Evolutionary conservation across 2,888 invertebrate species (phyloP).

Genomic region (Dyspetes luteomarginatus): DNA sequence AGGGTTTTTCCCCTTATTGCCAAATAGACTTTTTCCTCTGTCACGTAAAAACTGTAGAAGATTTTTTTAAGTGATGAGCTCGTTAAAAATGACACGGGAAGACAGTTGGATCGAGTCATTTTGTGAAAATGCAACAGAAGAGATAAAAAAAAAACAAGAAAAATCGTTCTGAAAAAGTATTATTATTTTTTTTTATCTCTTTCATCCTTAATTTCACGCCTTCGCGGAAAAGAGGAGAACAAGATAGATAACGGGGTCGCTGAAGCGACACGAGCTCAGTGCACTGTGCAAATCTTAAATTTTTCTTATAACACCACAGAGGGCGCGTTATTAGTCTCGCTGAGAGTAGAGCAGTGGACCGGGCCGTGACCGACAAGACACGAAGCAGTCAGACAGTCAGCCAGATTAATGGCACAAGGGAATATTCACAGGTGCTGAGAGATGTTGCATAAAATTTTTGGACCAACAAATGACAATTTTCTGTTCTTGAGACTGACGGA

Average conservation of each 20-base stretch:
- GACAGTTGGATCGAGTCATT: conserved; percentile 33
- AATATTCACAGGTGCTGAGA: conserved; percentile 51
- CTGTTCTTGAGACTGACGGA: conserved; percentile 27
- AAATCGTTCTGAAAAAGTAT: too few relatives aligned
- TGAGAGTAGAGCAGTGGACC: conserved; percentile 44
- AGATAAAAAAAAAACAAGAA: background rate
- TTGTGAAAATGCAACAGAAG: conserved; percentile 24
- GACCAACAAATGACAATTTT: conserved; percentile 27
- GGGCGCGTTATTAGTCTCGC: conserved; percentile 21
- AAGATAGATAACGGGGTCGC: conserved; percentile 25
- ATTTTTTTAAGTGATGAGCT: conserved; percentile 14
- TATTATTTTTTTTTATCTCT: background rate
- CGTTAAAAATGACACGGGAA: conserved; percentile 48
- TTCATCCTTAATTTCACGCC: conserved; percentile 26
- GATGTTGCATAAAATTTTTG: conserved; percentile 40
- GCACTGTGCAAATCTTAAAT: conserved; percentile 25
- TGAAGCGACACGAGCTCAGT: background rate
- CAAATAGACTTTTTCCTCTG: conserved; percentile 7
- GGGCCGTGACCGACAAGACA: conserved; percentile 45
- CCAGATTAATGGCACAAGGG: conserved; percentile 56
- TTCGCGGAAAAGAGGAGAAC: background rate
- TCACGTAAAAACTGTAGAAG: background rate
- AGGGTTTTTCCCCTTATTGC: background rate
- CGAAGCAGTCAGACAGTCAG: background rate
- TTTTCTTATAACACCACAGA: conserved; percentile 9